Conservation (phyloP, 2,113 vertebrate genomes). For the Corynorhinus townsendii region DNA sequence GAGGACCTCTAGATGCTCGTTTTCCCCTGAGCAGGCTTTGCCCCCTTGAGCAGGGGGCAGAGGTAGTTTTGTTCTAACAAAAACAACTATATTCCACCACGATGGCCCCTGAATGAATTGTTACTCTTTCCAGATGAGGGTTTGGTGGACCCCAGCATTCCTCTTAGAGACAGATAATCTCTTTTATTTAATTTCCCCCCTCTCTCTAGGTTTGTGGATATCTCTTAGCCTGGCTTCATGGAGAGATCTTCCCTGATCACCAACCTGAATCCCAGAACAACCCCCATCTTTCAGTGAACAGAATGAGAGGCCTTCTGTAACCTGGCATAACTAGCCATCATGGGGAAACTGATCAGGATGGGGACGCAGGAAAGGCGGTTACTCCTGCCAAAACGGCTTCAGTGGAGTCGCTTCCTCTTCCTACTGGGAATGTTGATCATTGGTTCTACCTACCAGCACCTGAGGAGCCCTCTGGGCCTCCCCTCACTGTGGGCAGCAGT, state of each 20-base stretch:
- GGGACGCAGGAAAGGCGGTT: slow-evolving; percentile 81
- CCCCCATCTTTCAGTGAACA: slow-evolving; percentile 27
- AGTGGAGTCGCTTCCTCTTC: slow-evolving; percentile 86
- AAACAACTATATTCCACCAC: neutral
- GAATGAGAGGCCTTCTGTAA: slow-evolving; percentile 51
- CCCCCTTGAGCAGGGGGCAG: neutral
- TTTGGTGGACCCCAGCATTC: neutral
- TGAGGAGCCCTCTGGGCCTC: slow-evolving; percentile 75
- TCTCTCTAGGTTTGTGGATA: slow-evolving; percentile 42
- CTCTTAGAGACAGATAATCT: slow-evolving; percentile 21
- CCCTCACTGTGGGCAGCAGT: slow-evolving; percentile 74
- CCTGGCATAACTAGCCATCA: slow-evolving; percentile 44
- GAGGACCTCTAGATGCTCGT: neutral
- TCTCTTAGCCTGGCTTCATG: slow-evolving; percentile 36
- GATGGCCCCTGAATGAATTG: neutral
- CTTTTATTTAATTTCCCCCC: neutral
- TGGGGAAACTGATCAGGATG: slow-evolving; percentile 44
- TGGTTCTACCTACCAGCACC: slow-evolving; percentile 86
- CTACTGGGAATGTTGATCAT: slow-evolving; percentile 85
- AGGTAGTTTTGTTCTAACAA: neutral
- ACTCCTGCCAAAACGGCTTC: slow-evolving; percentile 83
- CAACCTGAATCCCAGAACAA: slow-evolving; percentile 12
- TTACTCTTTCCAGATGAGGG: neutral
- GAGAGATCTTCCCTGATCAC: slow-evolving; percentile 45
- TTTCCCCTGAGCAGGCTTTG: neutral